A percentile compares a stretch with the other conserved stretches of the same genome.
phyloP scores from a whole-genome alignment of 1,140 invertebrate genomes.

The Tetragnatha versicolor region DNA sequence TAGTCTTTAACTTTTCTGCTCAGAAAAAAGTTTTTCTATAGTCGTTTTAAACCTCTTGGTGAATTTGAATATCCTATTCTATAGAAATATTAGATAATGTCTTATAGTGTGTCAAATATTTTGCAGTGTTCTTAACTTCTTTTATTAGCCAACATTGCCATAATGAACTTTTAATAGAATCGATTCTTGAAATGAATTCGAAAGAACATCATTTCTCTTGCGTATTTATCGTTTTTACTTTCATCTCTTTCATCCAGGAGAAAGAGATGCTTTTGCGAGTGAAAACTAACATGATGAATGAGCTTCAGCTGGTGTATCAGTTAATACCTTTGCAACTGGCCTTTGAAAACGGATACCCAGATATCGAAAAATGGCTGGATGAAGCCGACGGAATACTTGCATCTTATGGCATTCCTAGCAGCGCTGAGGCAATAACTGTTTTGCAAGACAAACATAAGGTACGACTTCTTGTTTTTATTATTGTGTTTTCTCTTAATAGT shows the following conservation, averaged over 20 bases:
- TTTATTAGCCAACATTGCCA: too few relatives aligned
- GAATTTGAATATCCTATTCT: too few relatives aligned
- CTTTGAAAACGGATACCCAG: constrained; percentile 82
- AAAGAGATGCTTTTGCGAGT: constrained; percentile 81
- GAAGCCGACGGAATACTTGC: constrained; percentile 78
- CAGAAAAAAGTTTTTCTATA: too few relatives aligned
- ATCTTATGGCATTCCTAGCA: constrained; percentile 71
- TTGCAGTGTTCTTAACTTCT: too few relatives aligned
- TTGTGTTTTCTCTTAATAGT: background rate
- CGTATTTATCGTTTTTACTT: too few relatives aligned
- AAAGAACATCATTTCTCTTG: background rate
- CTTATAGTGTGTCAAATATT: too few relatives aligned
- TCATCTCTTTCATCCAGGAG: constrained; percentile 59
- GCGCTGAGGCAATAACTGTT: constrained; percentile 75
- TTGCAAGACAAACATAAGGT: constrained; percentile 83
- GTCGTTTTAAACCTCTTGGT: too few relatives aligned
- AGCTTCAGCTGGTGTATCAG: constrained; percentile 81
- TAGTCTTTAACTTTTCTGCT: too few relatives aligned
- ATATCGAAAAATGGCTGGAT: constrained; percentile 84
- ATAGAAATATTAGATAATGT: too few relatives aligned
- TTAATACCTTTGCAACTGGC: constrained; percentile 89
- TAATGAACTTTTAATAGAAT: too few relatives aligned
- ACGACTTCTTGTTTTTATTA: constrained; percentile 12
- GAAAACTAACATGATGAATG: constrained; percentile 78
- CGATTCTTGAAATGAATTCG: too few relatives aligned